phyloP scores from a whole-genome alignment of 2,888 invertebrate genomes.

The Tridacna gigas region DNA sequence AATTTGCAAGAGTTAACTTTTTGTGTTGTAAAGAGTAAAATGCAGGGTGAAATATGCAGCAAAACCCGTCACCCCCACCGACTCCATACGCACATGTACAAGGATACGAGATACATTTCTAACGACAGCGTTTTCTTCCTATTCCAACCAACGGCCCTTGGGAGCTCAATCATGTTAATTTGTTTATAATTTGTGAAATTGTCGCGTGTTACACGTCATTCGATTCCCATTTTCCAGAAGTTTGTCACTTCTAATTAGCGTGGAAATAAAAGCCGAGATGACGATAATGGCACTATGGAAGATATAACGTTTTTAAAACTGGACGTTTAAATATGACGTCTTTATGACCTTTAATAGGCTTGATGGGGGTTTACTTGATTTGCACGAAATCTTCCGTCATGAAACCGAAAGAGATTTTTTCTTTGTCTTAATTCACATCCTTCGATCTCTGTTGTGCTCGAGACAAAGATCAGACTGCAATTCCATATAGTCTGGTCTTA shows the following conservation, averaged over 20 bases:
- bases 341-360: slow-evolving; percentile 11
- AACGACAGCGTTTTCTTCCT: slow-evolving; percentile 9
- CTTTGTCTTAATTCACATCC: too few relatives aligned
- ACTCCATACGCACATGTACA: not conserved
- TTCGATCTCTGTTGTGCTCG: too few relatives aligned
- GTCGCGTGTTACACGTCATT: slow-evolving; percentile 64
- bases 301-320: slow-evolving; percentile 13
- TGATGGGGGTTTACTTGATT: slow-evolving; percentile 9
- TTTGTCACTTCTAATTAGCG: slow-evolving; percentile 64
- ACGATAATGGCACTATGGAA: slow-evolving; percentile 8
- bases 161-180: slow-evolving; percentile 62
- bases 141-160: slow-evolving; percentile 32
- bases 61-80: not conserved
- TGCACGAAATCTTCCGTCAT: slow-evolving; percentile 6
- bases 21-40: too few relatives aligned
- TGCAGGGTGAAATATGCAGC: too few relatives aligned
- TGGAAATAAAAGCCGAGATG: slow-evolving; percentile 27
- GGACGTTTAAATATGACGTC: slow-evolving; percentile 21
- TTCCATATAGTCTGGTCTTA: too few relatives aligned
- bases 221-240: slow-evolving; percentile 54
- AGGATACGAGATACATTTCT: slow-evolving; percentile 10
- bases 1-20: too few relatives aligned
- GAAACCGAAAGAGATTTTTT: not conserved
- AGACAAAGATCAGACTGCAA: too few relatives aligned
- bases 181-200: slow-evolving; percentile 65